Evolutionary conservation across 2,888 invertebrate genomes (phyloP).

Genomic region (Melinaea menophilus): DNA sequence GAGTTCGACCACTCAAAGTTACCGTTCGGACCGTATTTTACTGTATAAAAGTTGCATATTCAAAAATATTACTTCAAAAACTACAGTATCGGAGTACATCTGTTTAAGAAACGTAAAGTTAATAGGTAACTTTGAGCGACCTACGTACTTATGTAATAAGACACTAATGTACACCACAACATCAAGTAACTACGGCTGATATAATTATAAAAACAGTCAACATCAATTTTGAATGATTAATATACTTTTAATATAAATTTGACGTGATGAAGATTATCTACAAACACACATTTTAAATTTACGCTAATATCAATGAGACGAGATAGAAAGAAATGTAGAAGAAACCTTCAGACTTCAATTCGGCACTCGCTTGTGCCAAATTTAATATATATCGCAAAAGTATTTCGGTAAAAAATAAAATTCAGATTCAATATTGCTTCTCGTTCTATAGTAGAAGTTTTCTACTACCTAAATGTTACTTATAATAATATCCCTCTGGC

Average conservation of each 20-base stretch:
- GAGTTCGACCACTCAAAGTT: slow-evolving; percentile 70
- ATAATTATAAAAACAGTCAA: slow-evolving; percentile 79
- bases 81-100: slow-evolving; percentile 24
- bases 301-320: slow-evolving; percentile 50
- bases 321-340: slow-evolving; percentile 18
- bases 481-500: slow-evolving; percentile 72
- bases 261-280: slow-evolving; percentile 75
- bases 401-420: slow-evolving; percentile 72
- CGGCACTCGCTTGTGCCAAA: slow-evolving; percentile 37
- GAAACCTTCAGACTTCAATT: slow-evolving; percentile 21
- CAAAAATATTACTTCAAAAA: slow-evolving; percentile 29
- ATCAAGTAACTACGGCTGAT: slow-evolving; percentile 77
- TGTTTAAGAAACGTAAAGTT: slow-evolving; percentile 24
- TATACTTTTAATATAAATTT: slow-evolving; percentile 70
- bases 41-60: slow-evolving; percentile 24
- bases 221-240: slow-evolving; percentile 77
- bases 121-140: slow-evolving; percentile 54
- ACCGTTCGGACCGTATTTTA: slow-evolving; percentile 25
- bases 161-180: slow-evolving; percentile 79
- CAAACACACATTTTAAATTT: slow-evolving; percentile 63
- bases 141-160: slow-evolving; percentile 67
- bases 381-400: slow-evolving; percentile 49
- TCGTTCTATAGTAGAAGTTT: slow-evolving; percentile 74
- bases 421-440: slow-evolving; percentile 73
- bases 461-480: slow-evolving; percentile 70